Base-by-base conservation (phyloP, 1,140 invertebrate species). In the Homalodisca vitripennis region DNA sequence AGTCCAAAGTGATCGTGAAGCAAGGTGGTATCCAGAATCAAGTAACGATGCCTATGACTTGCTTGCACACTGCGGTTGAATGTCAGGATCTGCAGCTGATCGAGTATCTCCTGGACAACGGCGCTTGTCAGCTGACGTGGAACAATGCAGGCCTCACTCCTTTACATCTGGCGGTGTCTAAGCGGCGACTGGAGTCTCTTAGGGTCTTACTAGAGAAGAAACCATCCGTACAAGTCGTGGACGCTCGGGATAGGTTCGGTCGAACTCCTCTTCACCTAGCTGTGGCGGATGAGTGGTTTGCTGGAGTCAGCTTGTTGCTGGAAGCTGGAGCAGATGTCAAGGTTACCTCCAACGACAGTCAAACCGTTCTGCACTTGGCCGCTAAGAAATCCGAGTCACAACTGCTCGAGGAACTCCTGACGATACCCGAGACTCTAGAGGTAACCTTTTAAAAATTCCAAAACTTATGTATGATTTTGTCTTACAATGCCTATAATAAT, bases 181-280 rank as follows among this genome's bases (percentile, higher is more conserved):
- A 74, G 17, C 65, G 72, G 41, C 75, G 84, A n/a, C 78, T 82
- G 32, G 79, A 82, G 51, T 72, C 77, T 31, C 74, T 84, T 3
- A 79, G 82, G 78, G 72, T 80, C 24, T 65, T 84, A 73, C 79
- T 81, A n/a, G 80, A 78, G 53, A 78, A 77, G n/a, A n/a, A 66
- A 75, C n/a, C n/a, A n/a, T n/a, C n/a, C n/a, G n/a, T n/a, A n/a
- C 34, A 41, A 13, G 75, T 83, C 0, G 82, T 20, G 75, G 84
- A 10, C 74, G 80, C 70, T 75, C 75, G 2, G 74, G 90, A 92
- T 77, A 80, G 82, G 0, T 87, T 87, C 71, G 86, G 88, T 17
- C 91, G 92, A 71, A 90, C 89, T 20, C 85, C 91, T 0, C 79
- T 95, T 3, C 91, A 94, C 79, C 93, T 93, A 76, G 92, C 93